Base-by-base conservation (phyloP, 2,797 vertebrate genomes). In the Alosa sapidissima region DNA sequence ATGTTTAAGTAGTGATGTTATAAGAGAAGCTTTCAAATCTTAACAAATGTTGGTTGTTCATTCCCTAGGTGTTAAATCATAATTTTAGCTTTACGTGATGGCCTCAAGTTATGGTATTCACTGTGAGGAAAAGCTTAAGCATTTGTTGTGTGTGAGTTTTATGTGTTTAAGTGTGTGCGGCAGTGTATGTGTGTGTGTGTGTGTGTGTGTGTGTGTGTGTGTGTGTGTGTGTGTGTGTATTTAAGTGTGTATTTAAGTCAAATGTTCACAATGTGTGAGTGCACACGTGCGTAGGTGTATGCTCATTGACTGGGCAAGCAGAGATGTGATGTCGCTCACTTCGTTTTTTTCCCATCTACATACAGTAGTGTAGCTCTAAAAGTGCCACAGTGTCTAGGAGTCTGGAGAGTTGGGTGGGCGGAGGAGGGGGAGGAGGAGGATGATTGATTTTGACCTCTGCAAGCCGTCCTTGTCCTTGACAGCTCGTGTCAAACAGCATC, bases 401-500 rank as follows among this genome's bases (percentile, higher is more conserved):
- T 11, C n/a, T 68, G 24, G 62, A 68, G 62, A 5, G 33, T 1
- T 13, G 33, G 33, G 65, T 36, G 65, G 13, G 65, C 11, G 36
- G 9, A 41, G 65, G 33, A 86, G 55, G 13, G 19, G 81, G 21
- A 41, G 58, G 58, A 41, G 83, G 58, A 48, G 65, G 90, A 89
- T 88, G 87, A 90, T 51, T 92, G 83, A 87, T 86, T 87, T 82
- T 89, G 87, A 89, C 90, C 89, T 93, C 89, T 89, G 86, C 68
- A 85, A 91, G 88, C 81, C 91, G 87, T 86, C 86, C 55, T 87
- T 88, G 83, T 86, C 89, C 81, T 87, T 87, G 85, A 92, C 58
- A 92, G 89, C 92, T 90, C 90, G 47, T 85, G 91, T 91, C 86
- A 91, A 87, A 87, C 89, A 88, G 52, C 84, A 92, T 81, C 68